Percentiles rank a stretch among this genome's conserved stretches.
Evolutionary conservation across 2,888 invertebrate genomes (phyloP).

Genomic region (Mechanitis mazaeus): DNA sequence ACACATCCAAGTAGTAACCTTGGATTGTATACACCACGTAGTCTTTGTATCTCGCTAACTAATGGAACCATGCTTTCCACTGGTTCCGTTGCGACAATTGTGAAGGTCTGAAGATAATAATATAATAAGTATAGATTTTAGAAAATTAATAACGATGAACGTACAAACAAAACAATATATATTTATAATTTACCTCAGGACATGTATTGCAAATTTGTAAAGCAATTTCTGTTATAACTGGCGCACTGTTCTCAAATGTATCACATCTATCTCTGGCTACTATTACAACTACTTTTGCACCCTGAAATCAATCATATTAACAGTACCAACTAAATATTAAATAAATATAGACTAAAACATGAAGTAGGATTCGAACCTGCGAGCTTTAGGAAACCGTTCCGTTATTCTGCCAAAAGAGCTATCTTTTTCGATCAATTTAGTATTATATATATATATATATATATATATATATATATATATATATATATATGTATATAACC

Average conservation of each 20-base stretch:
- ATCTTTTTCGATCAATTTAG: too few relatives aligned
- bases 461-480: too few relatives aligned
- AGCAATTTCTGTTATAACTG: slow-evolving; percentile 58
- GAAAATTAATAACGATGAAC: background rate
- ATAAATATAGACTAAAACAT: too few relatives aligned
- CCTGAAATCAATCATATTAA: slow-evolving; percentile 40
- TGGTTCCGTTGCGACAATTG: slow-evolving; percentile 68
- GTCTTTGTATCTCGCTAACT: slow-evolving; percentile 81
- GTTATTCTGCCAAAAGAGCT: too few relatives aligned
- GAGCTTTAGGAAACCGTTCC: too few relatives aligned
- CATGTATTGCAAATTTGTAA: slow-evolving; percentile 64
- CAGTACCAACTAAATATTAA: too few relatives aligned
- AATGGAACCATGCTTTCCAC: slow-evolving; percentile 85
- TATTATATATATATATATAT: too few relatives aligned
- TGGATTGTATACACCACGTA: slow-evolving; percentile 57
- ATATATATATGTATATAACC: too few relatives aligned
- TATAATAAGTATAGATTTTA: background rate
- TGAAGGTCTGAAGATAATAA: slow-evolving; percentile 47
- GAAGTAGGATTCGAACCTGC: too few relatives aligned
- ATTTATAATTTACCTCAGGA: slow-evolving; percentile 43
- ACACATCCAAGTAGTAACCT: slow-evolving; percentile 79
- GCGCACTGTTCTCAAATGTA: slow-evolving; percentile 59
- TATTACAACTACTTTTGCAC: slow-evolving; percentile 56
- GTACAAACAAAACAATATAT: background rate
- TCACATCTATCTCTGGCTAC: slow-evolving; percentile 55